These are phyloP conservation scores for Pangasianodon gigas DNA, from an alignment of 2,113 vertebrate species.

Conservation along the genomic window DNA sequence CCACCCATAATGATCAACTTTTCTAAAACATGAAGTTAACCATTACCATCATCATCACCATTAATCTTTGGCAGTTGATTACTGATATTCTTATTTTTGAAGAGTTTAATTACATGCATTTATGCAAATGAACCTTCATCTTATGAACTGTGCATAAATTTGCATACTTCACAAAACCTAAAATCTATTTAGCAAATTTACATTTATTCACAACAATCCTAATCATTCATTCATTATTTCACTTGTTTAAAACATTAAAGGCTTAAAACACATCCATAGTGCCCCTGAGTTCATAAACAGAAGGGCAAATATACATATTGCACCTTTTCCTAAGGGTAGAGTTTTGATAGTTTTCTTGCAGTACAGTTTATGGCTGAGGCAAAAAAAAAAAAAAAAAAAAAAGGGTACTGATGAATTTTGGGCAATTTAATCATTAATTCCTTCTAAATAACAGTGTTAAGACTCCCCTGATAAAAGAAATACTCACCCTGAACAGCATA, in stretches of 20 bases:
- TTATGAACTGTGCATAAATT: neutral
- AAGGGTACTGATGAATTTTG: neutral
- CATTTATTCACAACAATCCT: neutral
- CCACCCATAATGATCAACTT: neutral
- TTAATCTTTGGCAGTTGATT: neutral
- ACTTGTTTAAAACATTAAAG: neutral
- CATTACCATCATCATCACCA: too few relatives aligned
- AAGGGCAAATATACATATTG: too few relatives aligned
- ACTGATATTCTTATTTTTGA: neutral
- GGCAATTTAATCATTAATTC: neutral
- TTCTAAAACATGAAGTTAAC: neutral
- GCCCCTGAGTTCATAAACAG: too few relatives aligned
- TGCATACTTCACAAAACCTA: neutral
- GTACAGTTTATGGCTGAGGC: neutral
- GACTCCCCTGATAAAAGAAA: neutral
- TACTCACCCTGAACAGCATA: constrained; percentile 97
- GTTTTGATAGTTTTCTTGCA: too few relatives aligned
- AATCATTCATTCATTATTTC: neutral
- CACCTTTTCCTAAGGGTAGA: neutral
- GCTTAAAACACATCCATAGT: neutral
- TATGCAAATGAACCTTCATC: neutral
- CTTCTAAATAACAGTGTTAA: neutral
- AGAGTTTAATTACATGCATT: neutral
- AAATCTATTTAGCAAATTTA: neutral
- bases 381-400: neutral